These are phyloP conservation scores for Acronicta aceris DNA, from an alignment of 2,888 invertebrate genomes.

Conservation along the genomic window DNA sequence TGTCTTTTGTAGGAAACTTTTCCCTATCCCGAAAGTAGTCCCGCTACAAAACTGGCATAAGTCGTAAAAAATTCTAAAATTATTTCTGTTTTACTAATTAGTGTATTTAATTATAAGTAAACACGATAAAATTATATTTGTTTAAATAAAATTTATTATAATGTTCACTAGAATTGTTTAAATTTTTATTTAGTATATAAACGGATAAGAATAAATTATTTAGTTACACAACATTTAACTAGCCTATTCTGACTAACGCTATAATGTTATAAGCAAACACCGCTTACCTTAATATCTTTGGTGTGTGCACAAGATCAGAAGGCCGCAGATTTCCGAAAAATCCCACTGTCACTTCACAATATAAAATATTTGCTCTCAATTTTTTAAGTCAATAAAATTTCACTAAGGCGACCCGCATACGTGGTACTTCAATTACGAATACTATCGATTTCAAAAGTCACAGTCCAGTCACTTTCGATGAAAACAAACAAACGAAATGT, in stretches of 20 bases:
- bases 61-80: neutral
- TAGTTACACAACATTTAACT: constrained; percentile 33
- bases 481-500: constrained; percentile 73
- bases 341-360: constrained; percentile 84
- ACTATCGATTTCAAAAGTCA: constrained; percentile 83
- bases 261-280: constrained; percentile 57
- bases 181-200: constrained; percentile 21
- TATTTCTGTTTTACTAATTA: neutral
- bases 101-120: neutral
- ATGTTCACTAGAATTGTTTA: constrained; percentile 5
- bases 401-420: constrained; percentile 68
- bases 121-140: neutral
- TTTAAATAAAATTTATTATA: neutral
- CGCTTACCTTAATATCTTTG: constrained; percentile 84
- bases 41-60: neutral
- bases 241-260: constrained; percentile 35
- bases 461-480: constrained; percentile 82
- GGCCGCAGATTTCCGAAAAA: constrained; percentile 66
- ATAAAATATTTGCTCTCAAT: constrained; percentile 59
- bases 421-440: constrained; percentile 71
- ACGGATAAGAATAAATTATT: constrained; percentile 26
- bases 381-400: constrained; percentile 71
- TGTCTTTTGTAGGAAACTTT: constrained; percentile 73
- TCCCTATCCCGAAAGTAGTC: constrained; percentile 1
- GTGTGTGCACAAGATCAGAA: constrained; percentile 68